phyloP scores from a whole-genome alignment of 2,113 vertebrate species.

The Lepus europaeus region DNA sequence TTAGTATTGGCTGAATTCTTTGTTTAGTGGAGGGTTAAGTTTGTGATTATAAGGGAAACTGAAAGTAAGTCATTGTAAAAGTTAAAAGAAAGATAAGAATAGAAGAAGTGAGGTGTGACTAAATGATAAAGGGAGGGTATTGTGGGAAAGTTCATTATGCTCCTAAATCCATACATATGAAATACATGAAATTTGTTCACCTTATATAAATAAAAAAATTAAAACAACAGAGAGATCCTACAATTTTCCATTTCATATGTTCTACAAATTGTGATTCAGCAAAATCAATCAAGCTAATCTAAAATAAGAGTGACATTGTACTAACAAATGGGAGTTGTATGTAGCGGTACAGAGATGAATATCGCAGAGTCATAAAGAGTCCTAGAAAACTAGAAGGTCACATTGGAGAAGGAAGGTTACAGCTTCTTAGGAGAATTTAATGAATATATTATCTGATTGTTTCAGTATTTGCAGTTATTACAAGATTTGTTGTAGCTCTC shows the following conservation, averaged over 20 bases:
- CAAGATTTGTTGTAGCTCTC: neutral
- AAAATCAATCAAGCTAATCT: neutral
- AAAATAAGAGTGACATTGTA: neutral
- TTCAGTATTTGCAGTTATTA: conserved; percentile 18
- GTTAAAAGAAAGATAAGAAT: too few relatives aligned
- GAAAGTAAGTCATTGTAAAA: too few relatives aligned
- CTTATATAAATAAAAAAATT: too few relatives aligned
- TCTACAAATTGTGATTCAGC: neutral
- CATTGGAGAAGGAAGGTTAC: neutral
- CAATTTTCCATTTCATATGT: neutral
- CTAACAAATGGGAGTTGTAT: neutral
- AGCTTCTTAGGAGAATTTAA: neutral
- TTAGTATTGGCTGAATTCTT: too few relatives aligned
- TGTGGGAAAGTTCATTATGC: too few relatives aligned
- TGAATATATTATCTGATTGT: neutral
- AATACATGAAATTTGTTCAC: too few relatives aligned
- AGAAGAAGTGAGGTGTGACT: too few relatives aligned
- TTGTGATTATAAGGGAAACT: too few relatives aligned
- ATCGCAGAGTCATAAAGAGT: neutral
- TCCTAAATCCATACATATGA: too few relatives aligned
- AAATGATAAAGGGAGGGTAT: too few relatives aligned
- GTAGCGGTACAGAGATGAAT: neutral
- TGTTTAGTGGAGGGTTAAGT: too few relatives aligned
- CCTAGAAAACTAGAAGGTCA: neutral
- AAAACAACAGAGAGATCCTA: neutral